phyloP scores from a whole-genome alignment of 2,113 vertebrate genomes.

The Petrocephalus microphthalmus region DNA sequence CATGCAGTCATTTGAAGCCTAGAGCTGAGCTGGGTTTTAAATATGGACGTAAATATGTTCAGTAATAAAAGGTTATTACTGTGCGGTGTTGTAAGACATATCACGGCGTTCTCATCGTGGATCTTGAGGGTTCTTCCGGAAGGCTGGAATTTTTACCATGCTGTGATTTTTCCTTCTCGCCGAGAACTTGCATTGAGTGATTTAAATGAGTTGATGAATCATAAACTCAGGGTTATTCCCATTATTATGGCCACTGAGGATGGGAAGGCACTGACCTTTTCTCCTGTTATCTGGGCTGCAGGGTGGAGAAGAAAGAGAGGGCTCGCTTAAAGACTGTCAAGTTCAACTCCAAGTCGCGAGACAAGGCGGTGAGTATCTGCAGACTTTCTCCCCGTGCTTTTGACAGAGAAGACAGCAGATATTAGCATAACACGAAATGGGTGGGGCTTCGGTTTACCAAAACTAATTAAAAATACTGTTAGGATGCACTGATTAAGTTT shows the following conservation, averaged over 20 bases:
- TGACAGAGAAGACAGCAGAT: neutral
- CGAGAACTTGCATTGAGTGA: no score
- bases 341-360: slow-evolving; percentile 91
- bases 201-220: neutral
- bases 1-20: neutral
- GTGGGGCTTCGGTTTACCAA: neutral
- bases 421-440: neutral
- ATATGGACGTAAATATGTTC: neutral
- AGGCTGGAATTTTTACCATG: neutral
- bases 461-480: neutral
- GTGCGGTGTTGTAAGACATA: neutral
- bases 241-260: neutral
- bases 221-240: neutral
- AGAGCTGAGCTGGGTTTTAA: neutral
- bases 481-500: neutral
- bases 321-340: slow-evolving; percentile 96
- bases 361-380: slow-evolving; percentile 83
- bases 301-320: slow-evolving; percentile 95
- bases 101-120: neutral
- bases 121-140: neutral
- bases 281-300: slow-evolving; percentile 41
- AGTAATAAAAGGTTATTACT: neutral
- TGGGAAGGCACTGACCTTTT: neutral
- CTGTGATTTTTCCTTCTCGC: neutral
- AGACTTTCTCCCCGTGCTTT: no score